phyloP scores from a whole-genome alignment of 2,113 vertebrate species.

The Arizona elegans region DNA sequence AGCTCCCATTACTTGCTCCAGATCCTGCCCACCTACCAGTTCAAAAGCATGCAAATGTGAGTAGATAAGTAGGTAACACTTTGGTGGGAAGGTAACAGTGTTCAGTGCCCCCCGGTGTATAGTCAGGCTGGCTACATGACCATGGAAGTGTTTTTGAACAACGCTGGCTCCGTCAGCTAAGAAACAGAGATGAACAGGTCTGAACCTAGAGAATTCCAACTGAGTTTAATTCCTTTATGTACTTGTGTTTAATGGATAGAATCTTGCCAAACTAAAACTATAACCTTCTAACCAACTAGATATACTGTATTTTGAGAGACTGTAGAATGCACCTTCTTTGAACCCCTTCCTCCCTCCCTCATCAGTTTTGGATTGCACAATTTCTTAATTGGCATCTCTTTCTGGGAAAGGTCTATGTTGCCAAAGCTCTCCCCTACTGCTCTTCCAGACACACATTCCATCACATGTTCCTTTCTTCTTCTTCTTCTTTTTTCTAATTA shows the following conservation, averaged over 20 bases:
- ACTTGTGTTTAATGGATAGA: not conserved
- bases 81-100: no score
- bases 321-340: not conserved
- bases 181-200: not conserved
- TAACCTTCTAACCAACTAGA: not conserved
- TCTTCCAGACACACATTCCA: not conserved
- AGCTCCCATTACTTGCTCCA: not conserved
- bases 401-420: not conserved
- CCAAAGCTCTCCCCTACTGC: not conserved
- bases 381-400: not conserved
- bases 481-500: not conserved
- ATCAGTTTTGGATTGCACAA: not conserved
- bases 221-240: not conserved
- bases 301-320: not conserved
- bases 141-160: not conserved
- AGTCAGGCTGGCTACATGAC: no score
- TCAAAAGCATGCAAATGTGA: not conserved
- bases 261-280: not conserved
- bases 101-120: no score
- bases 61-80: not conserved
- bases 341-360: not conserved
- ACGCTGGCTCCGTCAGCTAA: not conserved
- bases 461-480: not conserved
- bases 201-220: not conserved
- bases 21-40: not conserved